Conservation (phyloP, 2,888 invertebrate genomes). For the Halocaridina rubra region DNA sequence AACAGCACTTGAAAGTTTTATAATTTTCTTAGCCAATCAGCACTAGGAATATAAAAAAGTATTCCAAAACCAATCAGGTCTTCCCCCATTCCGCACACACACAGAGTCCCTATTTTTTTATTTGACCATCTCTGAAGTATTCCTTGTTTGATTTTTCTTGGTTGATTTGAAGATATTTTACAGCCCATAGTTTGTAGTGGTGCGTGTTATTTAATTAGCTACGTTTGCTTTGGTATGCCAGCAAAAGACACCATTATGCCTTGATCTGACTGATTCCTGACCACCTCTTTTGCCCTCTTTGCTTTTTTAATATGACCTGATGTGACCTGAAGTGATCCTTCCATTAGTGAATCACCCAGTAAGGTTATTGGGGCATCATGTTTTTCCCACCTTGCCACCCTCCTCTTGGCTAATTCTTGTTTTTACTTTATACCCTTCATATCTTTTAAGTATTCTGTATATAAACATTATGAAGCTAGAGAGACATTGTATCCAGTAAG, state of each 20-base stretch:
- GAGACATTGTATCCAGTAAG: constrained; percentile 12
- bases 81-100: constrained; percentile 65
- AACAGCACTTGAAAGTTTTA: constrained; percentile 37
- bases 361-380: too few relatives aligned
- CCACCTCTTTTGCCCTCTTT: neutral
- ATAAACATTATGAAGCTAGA: too few relatives aligned
- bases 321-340: neutral
- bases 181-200: constrained; percentile 50
- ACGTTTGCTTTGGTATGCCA: constrained; percentile 52
- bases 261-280: constrained; percentile 37
- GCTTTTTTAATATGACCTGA: neutral
- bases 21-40: constrained; percentile 61
- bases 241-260: constrained; percentile 15
- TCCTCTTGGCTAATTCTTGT: too few relatives aligned
- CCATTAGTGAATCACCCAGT: too few relatives aligned
- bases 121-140: constrained; percentile 63
- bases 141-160: constrained; percentile 60
- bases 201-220: constrained; percentile 52
- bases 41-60: constrained; percentile 50
- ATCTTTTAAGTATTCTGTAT: too few relatives aligned
- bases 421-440: too few relatives aligned
- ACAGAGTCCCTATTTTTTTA: constrained; percentile 53
- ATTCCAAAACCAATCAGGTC: constrained; percentile 62
- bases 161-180: constrained; percentile 42
- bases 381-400: too few relatives aligned